Percentiles rank a stretch among this genome's conserved stretches.
Evolutionary conservation across 2,888 invertebrate species (phyloP).

Genomic region (Metacarcinus magister): DNA sequence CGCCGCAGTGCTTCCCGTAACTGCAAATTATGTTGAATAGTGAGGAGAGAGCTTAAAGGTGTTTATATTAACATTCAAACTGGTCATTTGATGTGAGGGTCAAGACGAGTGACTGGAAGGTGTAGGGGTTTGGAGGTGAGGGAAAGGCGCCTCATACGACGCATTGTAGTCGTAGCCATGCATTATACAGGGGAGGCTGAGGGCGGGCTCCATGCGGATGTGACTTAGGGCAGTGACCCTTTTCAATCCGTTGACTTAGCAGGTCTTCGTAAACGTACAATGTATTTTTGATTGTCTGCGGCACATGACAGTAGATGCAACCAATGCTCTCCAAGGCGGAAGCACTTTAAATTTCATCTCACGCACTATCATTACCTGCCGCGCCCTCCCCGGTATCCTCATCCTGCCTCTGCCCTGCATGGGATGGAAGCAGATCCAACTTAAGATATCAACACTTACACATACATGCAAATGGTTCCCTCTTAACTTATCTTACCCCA

Average conservation of each 20-base stretch:
- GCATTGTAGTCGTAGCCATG: neutral
- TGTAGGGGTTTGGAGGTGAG: neutral
- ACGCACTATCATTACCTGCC: neutral
- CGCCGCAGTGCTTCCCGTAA: neutral
- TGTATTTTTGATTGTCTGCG: slow-evolving; percentile 37
- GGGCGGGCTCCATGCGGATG: neutral
- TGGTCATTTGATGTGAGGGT: neutral
- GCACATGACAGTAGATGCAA: neutral
- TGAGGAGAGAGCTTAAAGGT: neutral
- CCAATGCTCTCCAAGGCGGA: neutral
- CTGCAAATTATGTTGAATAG: neutral
- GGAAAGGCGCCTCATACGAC: neutral
- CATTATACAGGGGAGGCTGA: neutral
- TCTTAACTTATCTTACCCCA: neutral
- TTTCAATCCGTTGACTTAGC: neutral
- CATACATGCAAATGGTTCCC: neutral
- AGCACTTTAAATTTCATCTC: neutral
- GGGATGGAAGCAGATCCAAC: neutral
- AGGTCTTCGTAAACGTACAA: neutral
- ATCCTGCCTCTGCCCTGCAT: neutral
- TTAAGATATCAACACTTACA: neutral
- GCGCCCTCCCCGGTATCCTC: neutral
- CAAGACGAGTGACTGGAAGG: neutral
- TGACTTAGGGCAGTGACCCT: neutral
- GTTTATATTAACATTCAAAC: too few species aligned